Percentiles rank a stretch among this genome's conserved stretches.
These are phyloP conservation scores for Deilephila elpenor DNA, from an alignment of 2,888 invertebrate species.

Conservation along the genomic window DNA sequence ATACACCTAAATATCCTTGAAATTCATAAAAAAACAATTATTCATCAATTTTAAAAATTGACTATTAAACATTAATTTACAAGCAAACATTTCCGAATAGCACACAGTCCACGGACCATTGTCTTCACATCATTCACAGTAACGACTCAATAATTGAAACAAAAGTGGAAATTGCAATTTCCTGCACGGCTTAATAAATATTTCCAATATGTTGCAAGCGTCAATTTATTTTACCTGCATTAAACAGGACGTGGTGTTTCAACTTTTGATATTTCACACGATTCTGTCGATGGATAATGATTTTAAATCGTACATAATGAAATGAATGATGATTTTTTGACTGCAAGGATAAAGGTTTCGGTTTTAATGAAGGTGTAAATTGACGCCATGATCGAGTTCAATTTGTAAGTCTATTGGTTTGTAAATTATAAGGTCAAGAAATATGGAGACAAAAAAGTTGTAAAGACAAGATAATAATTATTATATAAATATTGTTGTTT, in stretches of 20 bases:
- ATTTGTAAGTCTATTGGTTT: too few species aligned
- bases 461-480: too few species aligned
- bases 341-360: too few species aligned
- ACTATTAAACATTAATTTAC: background rate
- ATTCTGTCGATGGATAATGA: background rate
- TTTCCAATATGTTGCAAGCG: conserved; percentile 11
- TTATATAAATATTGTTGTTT: too few species aligned
- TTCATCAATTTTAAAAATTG: background rate
- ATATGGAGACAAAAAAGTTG: too few species aligned
- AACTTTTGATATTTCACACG: background rate
- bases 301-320: background rate
- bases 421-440: too few species aligned
- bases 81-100: background rate
- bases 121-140: conserved; percentile 26
- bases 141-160: conserved; percentile 21
- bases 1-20: too few species aligned
- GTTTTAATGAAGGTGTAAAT: too few species aligned
- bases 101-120: too few species aligned
- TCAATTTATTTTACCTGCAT: conserved; percentile 24
- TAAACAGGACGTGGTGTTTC: background rate
- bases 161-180: conserved; percentile 25
- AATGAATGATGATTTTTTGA: background rate
- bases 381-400: too few species aligned
- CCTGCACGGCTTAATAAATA: conserved; percentile 19
- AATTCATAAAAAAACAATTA: background rate